These are phyloP conservation scores for Drosophila fulvimacula DNA, from an alignment of 2,888 invertebrate genomes.

Conservation along the genomic window DNA sequence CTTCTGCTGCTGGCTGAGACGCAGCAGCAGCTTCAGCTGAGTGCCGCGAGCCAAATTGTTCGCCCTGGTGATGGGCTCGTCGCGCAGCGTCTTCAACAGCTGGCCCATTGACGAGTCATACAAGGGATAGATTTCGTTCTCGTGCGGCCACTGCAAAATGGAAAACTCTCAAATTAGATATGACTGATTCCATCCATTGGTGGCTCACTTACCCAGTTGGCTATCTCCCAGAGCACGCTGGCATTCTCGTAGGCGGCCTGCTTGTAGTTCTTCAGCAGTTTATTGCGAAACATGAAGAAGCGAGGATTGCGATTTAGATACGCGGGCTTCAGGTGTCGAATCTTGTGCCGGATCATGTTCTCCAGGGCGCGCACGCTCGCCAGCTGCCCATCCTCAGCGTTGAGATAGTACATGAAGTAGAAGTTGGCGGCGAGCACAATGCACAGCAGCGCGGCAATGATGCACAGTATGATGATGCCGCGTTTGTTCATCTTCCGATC, in stretches of 20 bases:
- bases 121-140: conserved; percentile 84
- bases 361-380: conserved; percentile 84
- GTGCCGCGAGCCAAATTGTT: conserved; percentile 94
- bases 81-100: conserved; percentile 88
- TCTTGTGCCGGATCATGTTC: conserved; percentile 83
- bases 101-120: conserved; percentile 86
- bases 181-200: background rate
- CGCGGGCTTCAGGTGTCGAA: conserved; percentile 83
- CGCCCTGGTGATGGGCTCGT: conserved; percentile 89
- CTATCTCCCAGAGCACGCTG: conserved; percentile 85
- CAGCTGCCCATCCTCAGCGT: conserved; percentile 83
- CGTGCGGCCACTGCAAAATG: conserved; percentile 82
- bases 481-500: conserved; percentile 78
- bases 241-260: conserved; percentile 85
- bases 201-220: conserved; percentile 82
- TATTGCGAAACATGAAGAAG: conserved; percentile 84
- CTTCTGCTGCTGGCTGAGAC: conserved; percentile 91
- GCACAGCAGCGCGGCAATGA: conserved; percentile 79
- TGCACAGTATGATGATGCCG: conserved; percentile 77
- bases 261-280: conserved; percentile 83
- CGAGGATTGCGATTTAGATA: conserved; percentile 84
- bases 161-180: background rate
- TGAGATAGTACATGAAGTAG: conserved; percentile 85
- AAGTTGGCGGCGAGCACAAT: conserved; percentile 82
- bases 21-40: conserved; percentile 93